Base-by-base conservation (phyloP, 1,140 invertebrate genomes). In the Teleogryllus occipitalis region DNA sequence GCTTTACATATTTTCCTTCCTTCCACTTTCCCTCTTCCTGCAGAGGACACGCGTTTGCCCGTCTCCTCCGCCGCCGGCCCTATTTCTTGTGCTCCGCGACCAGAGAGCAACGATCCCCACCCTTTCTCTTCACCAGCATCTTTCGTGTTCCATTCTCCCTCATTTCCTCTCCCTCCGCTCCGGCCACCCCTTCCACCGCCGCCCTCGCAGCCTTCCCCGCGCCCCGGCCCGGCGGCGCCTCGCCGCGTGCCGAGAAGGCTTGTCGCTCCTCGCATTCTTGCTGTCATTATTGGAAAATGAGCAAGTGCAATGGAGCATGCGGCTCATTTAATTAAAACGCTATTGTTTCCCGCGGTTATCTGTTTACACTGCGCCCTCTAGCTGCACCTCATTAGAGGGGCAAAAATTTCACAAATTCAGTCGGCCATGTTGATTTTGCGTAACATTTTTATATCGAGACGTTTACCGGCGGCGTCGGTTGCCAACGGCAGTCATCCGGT, bases 281-380 rank as follows among this genome's bases (percentile, higher is more conserved):
- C 54, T 65, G 54, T 65, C 54, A 65, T 65, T 65, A 65, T 65
- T 65, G 54, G 54, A 65, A 65, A 65, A 65, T 65, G 54, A 65
- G 54, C 54, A 14, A 65, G 54, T 18, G 54, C 54, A 65, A 65
- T 65, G 54, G 18, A 65, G 54, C 54, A 7, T 18, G 54, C 10
- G 54, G 18, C 54, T 65, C 54, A 65, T 65, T 65, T 65, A 65
- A 65, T 65, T 65, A 65, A 65, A 65, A 65, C 54, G 54, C 54
- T 65, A 65, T 65, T 65, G 54, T 65, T 65, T 65, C 54, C 54
- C 54, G 54, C 54, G 54, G 54, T 65, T 65, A 65, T 65, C 54
- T 65, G 54, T 65, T 10, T 65, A 65, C 54, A 65, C 54, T 65
- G 54, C 54, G 54, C 54, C 54, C 54, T 65, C 54, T 10, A 7